A percentile compares a stretch with the other conserved stretches of the same genome.
Conservation (phyloP, 1,140 invertebrate species). For the Diabrotica undecimpunctata region DNA sequence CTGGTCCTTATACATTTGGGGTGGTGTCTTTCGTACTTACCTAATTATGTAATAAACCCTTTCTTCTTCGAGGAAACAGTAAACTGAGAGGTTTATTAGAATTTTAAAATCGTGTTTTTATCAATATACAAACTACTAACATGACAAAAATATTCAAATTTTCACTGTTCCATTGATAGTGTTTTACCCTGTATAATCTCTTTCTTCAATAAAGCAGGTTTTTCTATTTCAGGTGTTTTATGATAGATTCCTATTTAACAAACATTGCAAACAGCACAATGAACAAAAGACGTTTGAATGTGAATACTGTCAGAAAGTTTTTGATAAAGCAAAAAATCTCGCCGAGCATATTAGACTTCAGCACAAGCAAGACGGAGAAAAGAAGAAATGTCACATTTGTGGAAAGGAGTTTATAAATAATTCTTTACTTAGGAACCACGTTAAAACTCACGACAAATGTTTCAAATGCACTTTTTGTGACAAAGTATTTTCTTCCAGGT, state of each 20-base stretch:
- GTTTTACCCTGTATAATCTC: no score
- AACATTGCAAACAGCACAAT: conserved; percentile 29
- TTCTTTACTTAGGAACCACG: conserved; percentile 34
- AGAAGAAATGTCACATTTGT: conserved; percentile 35
- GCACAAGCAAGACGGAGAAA: conserved; percentile 34
- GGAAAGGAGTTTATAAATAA: conserved; percentile 37
- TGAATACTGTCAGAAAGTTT: conserved; percentile 33
- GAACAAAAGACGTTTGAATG: conserved; percentile 28
- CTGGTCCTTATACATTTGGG: no score
- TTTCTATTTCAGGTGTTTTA: conserved; percentile 26
- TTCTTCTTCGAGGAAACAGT: no score
- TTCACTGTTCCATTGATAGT: no score
- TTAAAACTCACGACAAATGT: conserved; percentile 35
- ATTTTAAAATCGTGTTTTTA: no score
- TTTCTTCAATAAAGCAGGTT: neutral
- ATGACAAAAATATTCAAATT: no score
- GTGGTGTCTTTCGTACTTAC: no score
- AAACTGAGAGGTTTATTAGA: no score
- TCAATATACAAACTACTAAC: no score
- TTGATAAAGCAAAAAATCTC: conserved; percentile 36
- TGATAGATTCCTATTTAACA: conserved; percentile 26
- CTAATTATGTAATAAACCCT: no score
- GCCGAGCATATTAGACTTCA: conserved; percentile 38
- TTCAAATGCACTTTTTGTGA: conserved; percentile 37
- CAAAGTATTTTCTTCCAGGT: conserved; percentile 35